Percentiles rank a stretch among this genome's conserved stretches.
Conservation (phyloP, 1,140 invertebrate genomes). For the Camponotus vicinus region DNA sequence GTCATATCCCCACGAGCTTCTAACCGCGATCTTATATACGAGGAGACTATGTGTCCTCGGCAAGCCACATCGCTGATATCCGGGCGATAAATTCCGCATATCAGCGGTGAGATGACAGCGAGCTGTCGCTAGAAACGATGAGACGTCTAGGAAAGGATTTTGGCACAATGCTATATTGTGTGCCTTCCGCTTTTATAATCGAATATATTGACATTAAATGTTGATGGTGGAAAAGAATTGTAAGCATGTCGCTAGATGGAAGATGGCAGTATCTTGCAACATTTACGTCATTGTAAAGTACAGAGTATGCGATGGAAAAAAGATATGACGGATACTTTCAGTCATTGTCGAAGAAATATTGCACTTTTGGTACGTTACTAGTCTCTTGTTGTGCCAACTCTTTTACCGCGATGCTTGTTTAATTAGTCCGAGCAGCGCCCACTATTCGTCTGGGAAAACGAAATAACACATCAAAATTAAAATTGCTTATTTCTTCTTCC, state of each 20-base stretch:
- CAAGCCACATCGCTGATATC: conserved; percentile 64
- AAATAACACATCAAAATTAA: conserved; percentile 3
- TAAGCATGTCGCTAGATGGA: background rate
- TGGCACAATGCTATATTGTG: no score
- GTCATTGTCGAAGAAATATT: conserved; percentile 10
- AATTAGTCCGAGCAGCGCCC: conserved; percentile 26
- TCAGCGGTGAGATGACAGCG: conserved; percentile 47
- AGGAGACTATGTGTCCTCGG: conserved; percentile 26
- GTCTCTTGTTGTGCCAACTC: background rate
- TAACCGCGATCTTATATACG: conserved; percentile 63
- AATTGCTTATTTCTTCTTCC: background rate
- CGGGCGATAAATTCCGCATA: conserved; percentile 68
- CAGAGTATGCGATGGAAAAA: background rate
- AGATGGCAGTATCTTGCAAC: no score
- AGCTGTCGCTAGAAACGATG: conserved; percentile 28
- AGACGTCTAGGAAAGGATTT: conserved; percentile 35
- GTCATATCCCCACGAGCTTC: conserved; percentile 65
- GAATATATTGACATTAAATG: background rate
- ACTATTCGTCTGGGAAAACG: background rate
- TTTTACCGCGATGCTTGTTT: conserved; percentile 21
- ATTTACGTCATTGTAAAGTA: background rate
- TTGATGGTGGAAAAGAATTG: background rate
- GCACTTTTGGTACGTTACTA: background rate
- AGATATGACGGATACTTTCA: background rate
- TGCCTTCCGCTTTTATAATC: background rate